These are phyloP conservation scores for Araneus ventricosus DNA, from an alignment of 1,140 invertebrate species.

Conservation along the genomic window DNA sequence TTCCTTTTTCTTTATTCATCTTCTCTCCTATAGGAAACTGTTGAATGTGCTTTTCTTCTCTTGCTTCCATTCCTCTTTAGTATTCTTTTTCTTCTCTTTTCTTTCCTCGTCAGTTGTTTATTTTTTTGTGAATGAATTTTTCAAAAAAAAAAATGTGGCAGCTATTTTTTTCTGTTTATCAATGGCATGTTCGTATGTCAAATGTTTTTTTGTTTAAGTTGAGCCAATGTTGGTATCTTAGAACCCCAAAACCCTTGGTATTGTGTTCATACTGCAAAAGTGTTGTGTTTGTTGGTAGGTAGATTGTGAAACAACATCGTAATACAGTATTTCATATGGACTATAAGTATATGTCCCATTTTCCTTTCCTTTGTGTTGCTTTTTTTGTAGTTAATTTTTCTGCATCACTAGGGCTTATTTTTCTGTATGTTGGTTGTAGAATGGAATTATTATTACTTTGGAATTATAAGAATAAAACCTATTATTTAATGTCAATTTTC, in stretches of 20 bases:
- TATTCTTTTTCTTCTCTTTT: constrained; percentile 19
- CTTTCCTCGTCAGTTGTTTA: constrained; percentile 27
- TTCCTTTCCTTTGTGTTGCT: constrained; percentile 9
- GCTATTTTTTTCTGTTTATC: constrained; percentile 1
- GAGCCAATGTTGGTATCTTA: background rate
- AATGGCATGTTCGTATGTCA: constrained; percentile 25
- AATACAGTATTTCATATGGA: background rate
- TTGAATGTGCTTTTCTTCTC: constrained; percentile 20
- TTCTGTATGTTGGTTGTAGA: background rate
- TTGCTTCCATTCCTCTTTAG: constrained; percentile 37
- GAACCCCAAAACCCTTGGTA: background rate
- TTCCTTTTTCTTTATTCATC: constrained; percentile 12
- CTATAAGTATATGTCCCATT: background rate
- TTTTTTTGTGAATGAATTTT: background rate
- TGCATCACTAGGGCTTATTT: background rate
- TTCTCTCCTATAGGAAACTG: background rate
- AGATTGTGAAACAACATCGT: background rate
- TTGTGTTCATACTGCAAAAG: background rate
- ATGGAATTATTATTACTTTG: too few relatives aligned
- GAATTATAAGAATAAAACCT: too few relatives aligned
- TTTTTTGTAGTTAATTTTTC: background rate
- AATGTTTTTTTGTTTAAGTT: background rate
- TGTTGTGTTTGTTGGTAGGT: background rate
- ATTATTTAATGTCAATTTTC: too few relatives aligned
- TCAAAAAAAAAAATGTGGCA: background rate